phyloP scores from a whole-genome alignment of 2,888 invertebrate species.

The Hoplodrina blanda region DNA sequence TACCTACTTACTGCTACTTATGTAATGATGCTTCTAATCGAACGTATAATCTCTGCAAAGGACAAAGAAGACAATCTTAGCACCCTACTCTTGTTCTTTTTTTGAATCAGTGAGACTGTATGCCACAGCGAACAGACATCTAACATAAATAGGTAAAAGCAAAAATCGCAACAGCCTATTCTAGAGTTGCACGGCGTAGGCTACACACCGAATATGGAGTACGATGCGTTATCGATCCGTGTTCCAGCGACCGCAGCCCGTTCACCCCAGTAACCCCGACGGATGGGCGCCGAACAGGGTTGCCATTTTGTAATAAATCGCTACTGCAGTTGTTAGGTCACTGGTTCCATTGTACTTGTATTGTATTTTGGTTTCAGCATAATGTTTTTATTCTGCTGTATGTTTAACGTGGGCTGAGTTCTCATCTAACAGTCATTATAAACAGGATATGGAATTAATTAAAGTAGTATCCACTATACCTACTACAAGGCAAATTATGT shows the following conservation, averaged over 20 bases:
- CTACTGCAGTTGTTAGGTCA: constrained; percentile 58
- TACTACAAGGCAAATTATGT: background rate
- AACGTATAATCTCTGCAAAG: background rate
- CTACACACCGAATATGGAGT: constrained; percentile 63
- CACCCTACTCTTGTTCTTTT: background rate
- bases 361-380: background rate
- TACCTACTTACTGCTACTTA: background rate
- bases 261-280: constrained; percentile 84
- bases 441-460: background rate
- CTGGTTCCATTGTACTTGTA: constrained; percentile 41
- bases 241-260: constrained; percentile 73
- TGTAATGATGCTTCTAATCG: background rate
- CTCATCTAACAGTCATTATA: background rate
- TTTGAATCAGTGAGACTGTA: constrained; percentile 10
- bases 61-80: background rate
- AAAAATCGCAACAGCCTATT: constrained; percentile 55
- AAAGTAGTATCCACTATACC: background rate
- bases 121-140: background rate
- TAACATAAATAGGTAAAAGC: constrained; percentile 35
- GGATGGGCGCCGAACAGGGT: constrained; percentile 70
- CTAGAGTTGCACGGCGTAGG: constrained; percentile 62
- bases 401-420: background rate
- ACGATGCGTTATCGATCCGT: constrained; percentile 79
- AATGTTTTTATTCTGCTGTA: constrained; percentile 3
- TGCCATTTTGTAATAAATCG: constrained; percentile 55